A percentile compares a stretch with the other conserved stretches of the same genome.
Evolutionary conservation across 2,797 vertebrate species (phyloP).

Genomic region (Anguilla megastoma): DNA sequence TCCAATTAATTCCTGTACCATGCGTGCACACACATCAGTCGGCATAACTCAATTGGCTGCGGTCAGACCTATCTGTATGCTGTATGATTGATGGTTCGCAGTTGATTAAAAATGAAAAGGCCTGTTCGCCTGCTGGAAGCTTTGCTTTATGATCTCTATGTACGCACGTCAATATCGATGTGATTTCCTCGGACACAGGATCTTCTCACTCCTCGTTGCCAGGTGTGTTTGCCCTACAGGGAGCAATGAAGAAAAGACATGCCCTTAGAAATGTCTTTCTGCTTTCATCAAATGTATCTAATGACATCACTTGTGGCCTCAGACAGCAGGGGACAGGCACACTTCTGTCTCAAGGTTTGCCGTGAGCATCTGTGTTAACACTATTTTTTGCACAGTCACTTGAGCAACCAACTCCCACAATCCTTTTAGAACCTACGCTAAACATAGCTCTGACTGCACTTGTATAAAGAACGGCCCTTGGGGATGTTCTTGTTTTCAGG

Average conservation of each 20-base stretch:
- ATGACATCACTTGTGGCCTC: not conserved
- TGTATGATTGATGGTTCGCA: slow-evolving; percentile 39
- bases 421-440: not conserved
- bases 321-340: not conserved
- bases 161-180: not conserved
- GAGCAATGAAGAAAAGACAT: not conserved
- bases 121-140: not conserved
- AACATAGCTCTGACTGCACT: not conserved
- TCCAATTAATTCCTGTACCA: slow-evolving; percentile 45
- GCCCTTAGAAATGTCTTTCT: not conserved
- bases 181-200: not conserved
- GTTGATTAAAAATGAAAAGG: slow-evolving; percentile 2
- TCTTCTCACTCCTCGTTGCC: not conserved
- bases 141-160: not conserved
- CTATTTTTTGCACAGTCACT: not conserved
- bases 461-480: not conserved
- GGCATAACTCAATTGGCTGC: slow-evolving; percentile 33
- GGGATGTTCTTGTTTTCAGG: not conserved
- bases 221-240: not conserved
- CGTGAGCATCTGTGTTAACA: not conserved
- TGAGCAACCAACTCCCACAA: not conserved
- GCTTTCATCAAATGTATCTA: not conserved
- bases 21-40: slow-evolving; percentile 46
- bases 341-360: not conserved
- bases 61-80: slow-evolving; percentile 15